Percentiles rank a stretch among this genome's conserved stretches.
Conservation (phyloP, 2,888 invertebrate species). For the Heliconius ismenius region DNA sequence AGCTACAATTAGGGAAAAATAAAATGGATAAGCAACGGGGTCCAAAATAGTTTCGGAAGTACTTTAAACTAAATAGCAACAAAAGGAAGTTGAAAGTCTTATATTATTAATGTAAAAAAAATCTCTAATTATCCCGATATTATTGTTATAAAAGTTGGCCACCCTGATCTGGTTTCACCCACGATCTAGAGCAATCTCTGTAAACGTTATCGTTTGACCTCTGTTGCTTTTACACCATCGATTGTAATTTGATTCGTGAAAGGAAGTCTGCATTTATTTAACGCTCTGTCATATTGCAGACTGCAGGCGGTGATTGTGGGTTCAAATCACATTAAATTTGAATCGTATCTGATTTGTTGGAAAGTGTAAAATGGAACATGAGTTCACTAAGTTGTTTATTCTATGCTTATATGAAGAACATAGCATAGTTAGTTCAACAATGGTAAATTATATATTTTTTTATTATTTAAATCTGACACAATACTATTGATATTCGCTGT, state of each 20-base stretch:
- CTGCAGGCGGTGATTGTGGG: background rate
- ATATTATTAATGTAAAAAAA: background rate
- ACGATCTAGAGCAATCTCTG: slow-evolving; percentile 32
- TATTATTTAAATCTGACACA: too few species aligned
- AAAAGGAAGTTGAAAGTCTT: too few species aligned
- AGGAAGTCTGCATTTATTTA: slow-evolving; percentile 1
- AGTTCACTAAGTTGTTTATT: background rate
- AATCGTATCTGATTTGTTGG: background rate
- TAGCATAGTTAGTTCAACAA: background rate
- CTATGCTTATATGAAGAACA: background rate
- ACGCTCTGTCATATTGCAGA: background rate
- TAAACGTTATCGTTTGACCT: slow-evolving; percentile 32
- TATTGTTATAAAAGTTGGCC: background rate
- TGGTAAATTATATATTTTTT: too few species aligned
- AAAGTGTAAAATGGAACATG: background rate
- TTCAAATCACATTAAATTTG: background rate
- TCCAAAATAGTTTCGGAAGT: background rate
- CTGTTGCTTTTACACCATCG: slow-evolving; percentile 16
- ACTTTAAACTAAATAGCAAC: too few species aligned
- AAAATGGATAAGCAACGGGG: background rate
- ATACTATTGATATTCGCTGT: too few species aligned
- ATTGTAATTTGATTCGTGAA: slow-evolving; percentile 17
- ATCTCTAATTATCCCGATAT: background rate
- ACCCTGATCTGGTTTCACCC: slow-evolving; percentile 16
- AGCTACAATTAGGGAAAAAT: background rate